Evolutionary conservation across 2,113 vertebrate species (phyloP).

Genomic region (Sinocyclocheilus anshuiensis): DNA sequence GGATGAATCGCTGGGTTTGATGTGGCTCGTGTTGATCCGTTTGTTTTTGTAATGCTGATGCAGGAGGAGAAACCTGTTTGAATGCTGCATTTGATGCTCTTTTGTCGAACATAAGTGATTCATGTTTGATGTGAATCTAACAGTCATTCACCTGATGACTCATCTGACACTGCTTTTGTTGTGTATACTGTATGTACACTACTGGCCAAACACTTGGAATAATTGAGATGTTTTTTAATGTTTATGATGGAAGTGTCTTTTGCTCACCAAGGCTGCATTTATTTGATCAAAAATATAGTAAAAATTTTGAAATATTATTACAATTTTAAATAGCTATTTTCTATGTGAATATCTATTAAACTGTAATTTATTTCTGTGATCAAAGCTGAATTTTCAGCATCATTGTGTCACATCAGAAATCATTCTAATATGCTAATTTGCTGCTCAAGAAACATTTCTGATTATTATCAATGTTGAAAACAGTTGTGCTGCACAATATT

Average conservation of each 20-base stretch:
- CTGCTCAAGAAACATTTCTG: not conserved
- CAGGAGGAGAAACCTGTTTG: not conserved
- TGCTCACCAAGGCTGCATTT: no score
- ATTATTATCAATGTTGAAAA: no score
- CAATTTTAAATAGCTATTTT: not conserved
- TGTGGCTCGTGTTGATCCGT: not conserved
- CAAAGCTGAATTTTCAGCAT: not conserved
- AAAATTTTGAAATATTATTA: not conserved
- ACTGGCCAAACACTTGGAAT: not conserved
- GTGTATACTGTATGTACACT: not conserved
- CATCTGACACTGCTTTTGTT: not conserved
- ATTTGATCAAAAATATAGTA: not conserved
- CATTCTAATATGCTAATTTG: not conserved
- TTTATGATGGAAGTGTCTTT: not conserved
- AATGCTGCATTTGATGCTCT: not conserved
- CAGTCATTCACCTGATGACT: not conserved
- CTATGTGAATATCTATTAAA: not conserved
- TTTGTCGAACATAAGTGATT: not conserved
- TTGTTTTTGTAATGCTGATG: not conserved
- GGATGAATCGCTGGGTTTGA: not conserved
- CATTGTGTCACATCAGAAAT: not conserved
- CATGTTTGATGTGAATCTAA: not conserved
- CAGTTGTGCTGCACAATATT: no score
- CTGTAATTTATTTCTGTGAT: not conserved
- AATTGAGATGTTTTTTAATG: not conserved